A percentile compares a stretch with the other conserved stretches of the same genome.
These are phyloP conservation scores for Cyrtodaria siliqua DNA, from an alignment of 2,888 invertebrate genomes.

Conservation along the genomic window DNA sequence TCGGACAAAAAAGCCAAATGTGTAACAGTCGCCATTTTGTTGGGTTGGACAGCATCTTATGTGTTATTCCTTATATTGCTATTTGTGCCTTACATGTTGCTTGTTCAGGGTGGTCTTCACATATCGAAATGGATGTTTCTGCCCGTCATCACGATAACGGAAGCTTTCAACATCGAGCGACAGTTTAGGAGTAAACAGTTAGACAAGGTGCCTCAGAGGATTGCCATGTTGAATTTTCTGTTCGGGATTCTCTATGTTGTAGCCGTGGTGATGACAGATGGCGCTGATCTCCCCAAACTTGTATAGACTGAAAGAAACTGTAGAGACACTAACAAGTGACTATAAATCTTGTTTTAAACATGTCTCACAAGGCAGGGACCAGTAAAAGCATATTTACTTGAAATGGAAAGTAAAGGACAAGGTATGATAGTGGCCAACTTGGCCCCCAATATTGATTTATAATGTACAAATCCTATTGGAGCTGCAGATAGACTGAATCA, in stretches of 20 bases:
- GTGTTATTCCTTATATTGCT: conserved; percentile 95
- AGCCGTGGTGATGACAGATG: conserved; percentile 55
- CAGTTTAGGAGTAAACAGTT: conserved; percentile 93
- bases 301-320: conserved; percentile 24
- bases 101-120: conserved; percentile 94
- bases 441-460: too few relatives aligned
- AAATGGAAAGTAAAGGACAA: too few relatives aligned
- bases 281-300: conserved; percentile 61
- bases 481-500: too few relatives aligned
- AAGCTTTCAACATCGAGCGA: conserved; percentile 96
- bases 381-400: too few relatives aligned
- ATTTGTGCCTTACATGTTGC: conserved; percentile 93
- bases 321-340: too few relatives aligned
- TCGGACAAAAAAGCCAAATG: conserved; percentile 95
- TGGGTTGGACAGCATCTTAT: conserved; percentile 96
- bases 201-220: conserved; percentile 93
- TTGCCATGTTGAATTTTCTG: conserved; percentile 95
- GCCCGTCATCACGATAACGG: conserved; percentile 94
- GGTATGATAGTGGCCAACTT: too few relatives aligned
- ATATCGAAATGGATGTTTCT: conserved; percentile 95
- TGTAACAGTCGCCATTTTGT: conserved; percentile 96
- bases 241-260: conserved; percentile 93
- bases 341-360: too few relatives aligned
- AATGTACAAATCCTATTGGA: too few relatives aligned
- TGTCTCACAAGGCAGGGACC: too few relatives aligned